Evolutionary conservation across 1,140 invertebrate genomes (phyloP), one percentile per base, ranked within the genome.

Genomic region (Meloidogyne exigua): DNA sequence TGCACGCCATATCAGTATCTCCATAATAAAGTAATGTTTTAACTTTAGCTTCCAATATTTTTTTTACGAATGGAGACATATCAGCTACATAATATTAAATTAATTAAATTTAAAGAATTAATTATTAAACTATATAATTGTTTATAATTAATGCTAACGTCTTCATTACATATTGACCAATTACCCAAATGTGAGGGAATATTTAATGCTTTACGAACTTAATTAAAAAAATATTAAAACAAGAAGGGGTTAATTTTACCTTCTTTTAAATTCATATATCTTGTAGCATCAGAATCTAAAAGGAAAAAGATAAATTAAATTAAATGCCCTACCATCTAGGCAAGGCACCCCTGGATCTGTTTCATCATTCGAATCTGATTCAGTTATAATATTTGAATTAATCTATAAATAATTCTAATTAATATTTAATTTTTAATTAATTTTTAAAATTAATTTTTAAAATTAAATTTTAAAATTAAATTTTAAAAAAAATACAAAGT

Each of bases 1-100:
- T 90, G 83, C 90, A 91, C 0, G 89, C 89, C 89, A 90, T 89
- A 79, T 91, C 90, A 26, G 89, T 87, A 83, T 91, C 90, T 18
- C 90, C 90, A 82, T 91, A 90, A 84, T 91, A 91, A 12, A 91
- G 83, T 36, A 90, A 71, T 21, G 88, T 86, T 66, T 87, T 82
- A 18, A 89, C 79, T 57, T 81, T 74, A 26, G 79, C 72, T 28
- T 80, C 75, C 69, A 86, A 75, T 65, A 84, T 79, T 68, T 80
- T 86, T 62, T 78, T 69, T 74, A 85, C 72, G 77, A 84, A 84
- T 28, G 76, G 76, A 62, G 76, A 67, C 82, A 84, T 83, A 69
- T 85, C 82, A 26, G 49, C 75, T 72, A n/a, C n/a, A n/a, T n/a
- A 42, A 70, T n/a, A 18, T 23, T n/a, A 42, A 36, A 28, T 25